phyloP scores from a whole-genome alignment of 1,140 invertebrate genomes.

The Drosophila chauvacae region DNA sequence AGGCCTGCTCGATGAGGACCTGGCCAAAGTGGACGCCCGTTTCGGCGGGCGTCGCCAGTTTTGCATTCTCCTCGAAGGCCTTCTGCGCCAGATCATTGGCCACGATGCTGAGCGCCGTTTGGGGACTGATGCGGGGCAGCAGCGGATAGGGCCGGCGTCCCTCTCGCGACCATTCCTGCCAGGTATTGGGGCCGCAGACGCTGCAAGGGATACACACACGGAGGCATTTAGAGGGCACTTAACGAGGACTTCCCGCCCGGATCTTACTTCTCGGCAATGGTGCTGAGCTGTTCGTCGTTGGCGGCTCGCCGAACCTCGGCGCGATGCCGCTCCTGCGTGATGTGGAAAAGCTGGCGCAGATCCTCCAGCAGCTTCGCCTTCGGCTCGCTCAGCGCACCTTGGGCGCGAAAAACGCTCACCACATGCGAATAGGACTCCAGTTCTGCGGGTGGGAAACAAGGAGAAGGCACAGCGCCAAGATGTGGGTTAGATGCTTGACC shows the following conservation, averaged over 20 bases:
- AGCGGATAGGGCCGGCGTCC: constrained; percentile 92
- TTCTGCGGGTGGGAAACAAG: constrained; percentile 87
- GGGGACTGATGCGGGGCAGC: constrained; percentile 91
- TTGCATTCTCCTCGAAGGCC: constrained; percentile 85
- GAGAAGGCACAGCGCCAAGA: constrained; percentile 27
- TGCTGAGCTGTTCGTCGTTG: constrained; percentile 94
- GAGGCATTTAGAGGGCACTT: constrained; percentile 16
- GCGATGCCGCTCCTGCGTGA: constrained; percentile 94
- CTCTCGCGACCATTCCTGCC: constrained; percentile 94
- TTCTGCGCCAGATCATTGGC: constrained; percentile 89
- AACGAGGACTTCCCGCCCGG: not conserved
- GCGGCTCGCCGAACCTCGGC: constrained; percentile 95
- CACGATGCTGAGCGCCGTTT: constrained; percentile 92
- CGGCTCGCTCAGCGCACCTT: constrained; percentile 93
- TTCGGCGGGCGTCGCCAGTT: constrained; percentile 82
- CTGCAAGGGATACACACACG: constrained; percentile 85
- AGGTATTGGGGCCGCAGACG: constrained; percentile 91
- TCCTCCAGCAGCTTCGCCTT: constrained; percentile 94
- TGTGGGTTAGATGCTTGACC: not conserved
- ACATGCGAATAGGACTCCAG: constrained; percentile 95
- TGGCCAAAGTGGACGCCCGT: constrained; percentile 62
- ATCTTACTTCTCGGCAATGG: constrained; percentile 93
- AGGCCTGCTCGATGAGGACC: constrained; percentile 57
- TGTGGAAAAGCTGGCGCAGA: constrained; percentile 92
- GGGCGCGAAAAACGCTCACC: constrained; percentile 95